Evolutionary conservation across 2,113 vertebrate species (phyloP).

Genomic region (Osmerus eperlanus): DNA sequence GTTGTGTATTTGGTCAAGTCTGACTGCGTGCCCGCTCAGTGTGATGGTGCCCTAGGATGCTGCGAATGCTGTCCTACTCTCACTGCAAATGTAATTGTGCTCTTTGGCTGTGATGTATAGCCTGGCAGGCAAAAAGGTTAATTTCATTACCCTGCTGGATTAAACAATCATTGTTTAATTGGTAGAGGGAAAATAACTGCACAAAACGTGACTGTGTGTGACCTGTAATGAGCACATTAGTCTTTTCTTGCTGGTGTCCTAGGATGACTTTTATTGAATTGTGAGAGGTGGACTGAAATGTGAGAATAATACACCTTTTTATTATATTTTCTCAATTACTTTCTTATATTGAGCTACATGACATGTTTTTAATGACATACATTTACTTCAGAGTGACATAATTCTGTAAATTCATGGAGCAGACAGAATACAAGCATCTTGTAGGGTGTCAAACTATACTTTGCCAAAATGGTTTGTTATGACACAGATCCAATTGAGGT

Average conservation of each 20-base stretch:
- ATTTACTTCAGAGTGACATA: too few relatives aligned
- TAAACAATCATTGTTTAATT: slow-evolving; percentile 50
- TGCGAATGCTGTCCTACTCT: slow-evolving; percentile 10
- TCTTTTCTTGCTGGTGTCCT: background rate
- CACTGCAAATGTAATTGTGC: slow-evolving; percentile 35
- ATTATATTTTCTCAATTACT: background rate
- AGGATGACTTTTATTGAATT: background rate
- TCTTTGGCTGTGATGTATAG: slow-evolving; percentile 33
- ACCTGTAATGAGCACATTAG: slow-evolving; percentile 19
- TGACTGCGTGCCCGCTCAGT: too few relatives aligned
- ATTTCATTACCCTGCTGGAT: slow-evolving; percentile 58
- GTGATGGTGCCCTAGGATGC: too few relatives aligned
- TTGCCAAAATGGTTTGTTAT: too few relatives aligned
- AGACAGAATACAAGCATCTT: too few relatives aligned
- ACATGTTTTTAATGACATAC: too few relatives aligned
- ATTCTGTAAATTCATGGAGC: too few relatives aligned
- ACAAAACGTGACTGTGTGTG: slow-evolving; percentile 27
- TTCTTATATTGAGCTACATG: too few relatives aligned
- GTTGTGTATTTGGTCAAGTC: too few relatives aligned
- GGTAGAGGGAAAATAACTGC: slow-evolving; percentile 23
- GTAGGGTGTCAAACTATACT: too few relatives aligned
- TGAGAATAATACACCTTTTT: slow-evolving; percentile 3
- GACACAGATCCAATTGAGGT: too few relatives aligned
- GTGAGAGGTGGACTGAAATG: slow-evolving; percentile 13
- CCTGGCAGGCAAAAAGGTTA: slow-evolving; percentile 51